Evolutionary conservation across 2,797 vertebrate genomes (phyloP).

Genomic region (Gymnopithys bicolor): DNA sequence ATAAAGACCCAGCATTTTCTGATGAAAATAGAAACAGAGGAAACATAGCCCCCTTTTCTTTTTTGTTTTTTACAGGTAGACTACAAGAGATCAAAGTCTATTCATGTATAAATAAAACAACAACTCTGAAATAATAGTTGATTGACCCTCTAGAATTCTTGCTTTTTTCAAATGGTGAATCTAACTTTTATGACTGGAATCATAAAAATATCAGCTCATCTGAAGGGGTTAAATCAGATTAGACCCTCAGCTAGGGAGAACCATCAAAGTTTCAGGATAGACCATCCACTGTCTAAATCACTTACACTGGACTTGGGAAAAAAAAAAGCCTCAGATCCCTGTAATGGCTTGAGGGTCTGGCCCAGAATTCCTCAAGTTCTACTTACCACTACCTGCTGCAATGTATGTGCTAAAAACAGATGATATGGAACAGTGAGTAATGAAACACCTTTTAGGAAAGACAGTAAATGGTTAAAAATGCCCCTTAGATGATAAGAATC

Average conservation of each 20-base stretch:
- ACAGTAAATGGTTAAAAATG: not conserved
- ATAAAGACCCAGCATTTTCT: not conserved
- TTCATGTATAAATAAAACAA: not conserved
- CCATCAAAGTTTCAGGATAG: not conserved
- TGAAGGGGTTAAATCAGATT: not conserved
- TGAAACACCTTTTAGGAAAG: conserved; percentile 3
- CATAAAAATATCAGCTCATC: not conserved
- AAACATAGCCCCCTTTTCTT: not conserved
- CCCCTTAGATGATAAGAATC: not conserved
- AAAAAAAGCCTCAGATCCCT: not conserved
- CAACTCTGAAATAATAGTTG: not conserved
- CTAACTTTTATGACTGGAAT: not conserved
- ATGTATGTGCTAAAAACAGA: not conserved
- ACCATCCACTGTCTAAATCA: not conserved
- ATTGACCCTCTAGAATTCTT: not conserved
- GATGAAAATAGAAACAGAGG: not conserved
- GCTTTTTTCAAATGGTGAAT: not conserved
- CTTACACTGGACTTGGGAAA: not conserved
- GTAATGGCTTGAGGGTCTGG: not conserved
- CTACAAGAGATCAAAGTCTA: not conserved
- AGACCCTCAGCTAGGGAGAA: not conserved
- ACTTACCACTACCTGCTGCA: conserved; percentile 18
- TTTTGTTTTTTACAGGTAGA: not conserved
- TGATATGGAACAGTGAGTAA: not conserved
- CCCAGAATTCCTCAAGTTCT: conserved; percentile 1